Evolutionary conservation across 2,113 vertebrate genomes (phyloP), one percentile per base, ranked within the genome.

Genomic region (Eleginops maclovinus): DNA sequence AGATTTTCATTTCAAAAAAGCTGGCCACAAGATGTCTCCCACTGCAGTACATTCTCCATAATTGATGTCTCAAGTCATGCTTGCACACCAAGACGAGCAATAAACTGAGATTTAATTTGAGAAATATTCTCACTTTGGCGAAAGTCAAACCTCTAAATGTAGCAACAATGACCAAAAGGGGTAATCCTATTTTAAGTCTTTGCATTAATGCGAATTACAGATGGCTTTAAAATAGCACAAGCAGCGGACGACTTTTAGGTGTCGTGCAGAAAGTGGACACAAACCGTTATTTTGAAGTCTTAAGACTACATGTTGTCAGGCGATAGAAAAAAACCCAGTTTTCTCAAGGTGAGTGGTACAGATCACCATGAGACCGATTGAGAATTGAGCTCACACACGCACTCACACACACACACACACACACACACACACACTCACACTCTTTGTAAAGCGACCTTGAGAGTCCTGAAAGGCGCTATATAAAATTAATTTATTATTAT

Each of bases 131-230:
- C 54, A 24, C 53, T 31, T 44, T 6, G 44, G 46, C 24, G 11
- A 62, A 44, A 40, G 22, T 53, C 60, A 54, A 28, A 63, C 49
- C 62, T 1, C 12, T 19, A 28, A 74, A 19, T 43, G 9, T 26
- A 13, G 21, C 36, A 68, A 68, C 31, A 26, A 13, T 43, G 22
- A 56, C 19, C 31, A 41, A 19, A 26, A 46, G 4, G 5, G n/a
- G 9, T 75, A 61, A 75, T 66, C 44, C 50, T 2, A 60, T 84
- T 78, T 79, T 28, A 58, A 19, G 43, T 31, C 40, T 51, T 78
- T 53, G n/a, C 44, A 15, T 22, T 31, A 26, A 54, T 72, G 43
- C 40, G 66, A 36, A 61, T 71, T 50, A 53, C 19, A 47, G 16
- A 71, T 64, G 28, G 28, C 22, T 53, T 47, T 22, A 63, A 54